phyloP scores from a whole-genome alignment of 2,888 invertebrate species.

The Rhynchonema sp. region DNA sequence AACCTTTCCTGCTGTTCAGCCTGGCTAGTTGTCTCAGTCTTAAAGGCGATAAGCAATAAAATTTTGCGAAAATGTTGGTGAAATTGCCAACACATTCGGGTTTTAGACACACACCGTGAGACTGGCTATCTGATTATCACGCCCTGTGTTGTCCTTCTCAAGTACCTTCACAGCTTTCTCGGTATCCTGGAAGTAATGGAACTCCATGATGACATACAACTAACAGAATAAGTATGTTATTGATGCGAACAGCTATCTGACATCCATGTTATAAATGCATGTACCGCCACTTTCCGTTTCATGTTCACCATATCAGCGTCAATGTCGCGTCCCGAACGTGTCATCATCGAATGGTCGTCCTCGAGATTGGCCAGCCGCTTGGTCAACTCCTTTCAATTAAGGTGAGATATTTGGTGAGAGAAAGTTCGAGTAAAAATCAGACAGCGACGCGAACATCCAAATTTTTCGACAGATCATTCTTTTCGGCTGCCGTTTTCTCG shows the following conservation, averaged over 20 bases:
- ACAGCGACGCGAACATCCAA: too few relatives aligned
- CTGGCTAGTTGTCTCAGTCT: background rate
- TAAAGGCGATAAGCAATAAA: background rate
- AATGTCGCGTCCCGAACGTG: slow-evolving; percentile 46
- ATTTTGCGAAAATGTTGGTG: background rate
- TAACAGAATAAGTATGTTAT: too few relatives aligned
- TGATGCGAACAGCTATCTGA: too few relatives aligned
- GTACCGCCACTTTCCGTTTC: slow-evolving; percentile 63
- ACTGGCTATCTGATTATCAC: slow-evolving; percentile 59
- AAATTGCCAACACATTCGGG: background rate
- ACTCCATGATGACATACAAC: too few relatives aligned
- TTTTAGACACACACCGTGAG: background rate
- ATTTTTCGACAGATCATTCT: too few relatives aligned
- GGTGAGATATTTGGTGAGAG: too few relatives aligned
- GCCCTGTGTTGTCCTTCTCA: slow-evolving; percentile 42
- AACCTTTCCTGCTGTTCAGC: background rate
- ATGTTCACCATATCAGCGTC: slow-evolving; percentile 79
- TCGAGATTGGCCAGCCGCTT: background rate
- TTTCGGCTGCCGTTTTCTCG: too few relatives aligned
- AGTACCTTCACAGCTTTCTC: slow-evolving; percentile 60
- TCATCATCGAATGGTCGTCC: background rate
- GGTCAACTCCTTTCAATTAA: background rate
- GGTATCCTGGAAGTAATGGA: slow-evolving; percentile 38
- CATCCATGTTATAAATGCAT: too few relatives aligned
- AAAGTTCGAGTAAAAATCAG: too few relatives aligned